Evolutionary conservation across 2,113 vertebrate genomes (phyloP).

Genomic region (Ameiurus melas): DNA sequence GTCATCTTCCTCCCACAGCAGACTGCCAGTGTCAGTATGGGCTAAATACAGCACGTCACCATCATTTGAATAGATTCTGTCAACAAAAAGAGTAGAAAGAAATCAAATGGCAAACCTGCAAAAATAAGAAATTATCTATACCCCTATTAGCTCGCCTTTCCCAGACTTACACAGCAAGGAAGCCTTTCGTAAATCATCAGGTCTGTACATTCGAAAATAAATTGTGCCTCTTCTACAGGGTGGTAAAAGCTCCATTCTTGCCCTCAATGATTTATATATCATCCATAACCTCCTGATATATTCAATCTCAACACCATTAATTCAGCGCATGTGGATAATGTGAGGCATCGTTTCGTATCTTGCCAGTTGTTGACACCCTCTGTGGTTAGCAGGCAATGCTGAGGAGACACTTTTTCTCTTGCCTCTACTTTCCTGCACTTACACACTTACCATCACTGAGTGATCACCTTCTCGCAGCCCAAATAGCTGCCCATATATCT

Average conservation of each 20-base stretch:
- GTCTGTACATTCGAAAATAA: conserved; percentile 58
- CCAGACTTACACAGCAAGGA: conserved; percentile 51
- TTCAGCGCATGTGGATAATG: conserved; percentile 52
- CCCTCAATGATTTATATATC: conserved; percentile 58
- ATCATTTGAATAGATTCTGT: conserved; percentile 61
- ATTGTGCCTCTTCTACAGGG: conserved; percentile 58
- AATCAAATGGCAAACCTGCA: conserved; percentile 61
- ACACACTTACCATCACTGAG: conserved; percentile 13
- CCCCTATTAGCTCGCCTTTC: conserved; percentile 63
- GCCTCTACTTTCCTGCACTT: conserved; percentile 41
- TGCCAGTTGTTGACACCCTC: conserved; percentile 48
- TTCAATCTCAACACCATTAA: conserved; percentile 59
- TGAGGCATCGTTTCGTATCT: conserved; percentile 3
- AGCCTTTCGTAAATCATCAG: conserved; percentile 67
- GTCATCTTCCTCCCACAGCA: not conserved
- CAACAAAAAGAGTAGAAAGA: conserved; percentile 52
- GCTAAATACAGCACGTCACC: conserved; percentile 25
- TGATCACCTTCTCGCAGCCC: not conserved
- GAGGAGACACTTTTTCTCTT: conserved; percentile 47
- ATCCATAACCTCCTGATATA: conserved; percentile 56
- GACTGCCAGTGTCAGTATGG: not conserved
- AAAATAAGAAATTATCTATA: conserved; percentile 68
- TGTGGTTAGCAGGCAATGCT: conserved; percentile 45
- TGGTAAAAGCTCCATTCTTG: conserved; percentile 54
- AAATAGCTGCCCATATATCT: conserved; percentile 58